Conservation (phyloP, 2,888 invertebrate genomes). For the Cephus nigrinus region DNA sequence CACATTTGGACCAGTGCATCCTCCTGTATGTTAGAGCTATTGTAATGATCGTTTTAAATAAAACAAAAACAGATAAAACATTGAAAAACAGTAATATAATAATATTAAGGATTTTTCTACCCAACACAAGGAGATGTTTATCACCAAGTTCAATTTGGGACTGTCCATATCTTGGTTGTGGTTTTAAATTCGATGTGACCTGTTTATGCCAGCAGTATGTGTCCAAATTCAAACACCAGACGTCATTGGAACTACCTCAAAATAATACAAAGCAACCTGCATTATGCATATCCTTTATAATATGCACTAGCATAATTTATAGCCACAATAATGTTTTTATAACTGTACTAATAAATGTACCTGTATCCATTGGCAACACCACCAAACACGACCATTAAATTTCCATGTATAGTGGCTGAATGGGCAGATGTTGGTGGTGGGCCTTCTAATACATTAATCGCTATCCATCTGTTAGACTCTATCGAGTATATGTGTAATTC, state of each 20-base stretch:
- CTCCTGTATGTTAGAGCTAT: slow-evolving; percentile 66
- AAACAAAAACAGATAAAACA: slow-evolving; percentile 5
- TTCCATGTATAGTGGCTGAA: slow-evolving; percentile 86
- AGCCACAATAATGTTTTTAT: slow-evolving; percentile 24
- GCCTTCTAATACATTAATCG: slow-evolving; percentile 72
- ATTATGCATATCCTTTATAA: not conserved
- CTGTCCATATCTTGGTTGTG: slow-evolving; percentile 90
- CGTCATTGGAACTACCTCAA: slow-evolving; percentile 77
- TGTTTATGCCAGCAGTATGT: slow-evolving; percentile 83
- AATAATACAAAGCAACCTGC: slow-evolving; percentile 9
- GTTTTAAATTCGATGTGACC: slow-evolving; percentile 75
- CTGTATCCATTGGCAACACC: slow-evolving; percentile 66
- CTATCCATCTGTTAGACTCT: slow-evolving; percentile 82
- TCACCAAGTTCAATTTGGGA: slow-evolving; percentile 87
- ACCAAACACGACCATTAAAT: slow-evolving; percentile 87
- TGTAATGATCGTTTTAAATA: not conserved
- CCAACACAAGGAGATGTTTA: slow-evolving; percentile 82
- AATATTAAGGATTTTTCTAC: slow-evolving; percentile 41
- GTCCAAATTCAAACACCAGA: slow-evolving; percentile 88
- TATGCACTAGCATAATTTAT: slow-evolving; percentile 20
- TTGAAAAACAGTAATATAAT: slow-evolving; percentile 1
- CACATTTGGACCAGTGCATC: slow-evolving; percentile 88
- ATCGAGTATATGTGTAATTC: slow-evolving; percentile 92
- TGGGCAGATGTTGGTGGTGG: slow-evolving; percentile 92
- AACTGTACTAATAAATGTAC: slow-evolving; percentile 37